Evolutionary conservation across 2,113 vertebrate genomes (phyloP).

Genomic region (Anhinga anhinga): DNA sequence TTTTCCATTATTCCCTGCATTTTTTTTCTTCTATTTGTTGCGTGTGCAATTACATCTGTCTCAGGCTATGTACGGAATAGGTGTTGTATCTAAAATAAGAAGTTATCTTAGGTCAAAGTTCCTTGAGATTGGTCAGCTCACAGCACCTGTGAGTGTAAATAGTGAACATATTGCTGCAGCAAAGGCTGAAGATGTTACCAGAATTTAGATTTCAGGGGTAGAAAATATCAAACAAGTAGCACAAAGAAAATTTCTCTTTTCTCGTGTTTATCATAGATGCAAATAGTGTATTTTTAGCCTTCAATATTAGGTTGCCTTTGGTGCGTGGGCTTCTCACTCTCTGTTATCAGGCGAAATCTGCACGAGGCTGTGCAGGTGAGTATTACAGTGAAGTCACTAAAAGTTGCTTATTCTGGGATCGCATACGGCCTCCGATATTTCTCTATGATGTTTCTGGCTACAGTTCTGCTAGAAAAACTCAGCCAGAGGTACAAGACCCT

Average conservation of each 20-base stretch:
- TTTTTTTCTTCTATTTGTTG: background rate
- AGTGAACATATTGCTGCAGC: background rate
- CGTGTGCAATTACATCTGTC: background rate
- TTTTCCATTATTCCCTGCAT: background rate
- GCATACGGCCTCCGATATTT: background rate
- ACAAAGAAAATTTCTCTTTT: background rate
- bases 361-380: background rate
- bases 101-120: background rate
- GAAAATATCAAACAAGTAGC: background rate
- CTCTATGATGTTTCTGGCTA: background rate
- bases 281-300: background rate
- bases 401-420: background rate
- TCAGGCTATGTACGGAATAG: background rate
- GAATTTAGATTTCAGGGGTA: background rate
- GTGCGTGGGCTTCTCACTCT: background rate
- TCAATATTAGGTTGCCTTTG: background rate
- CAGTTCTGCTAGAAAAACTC: background rate
- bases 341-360: background rate
- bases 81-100: background rate
- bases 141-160: background rate
- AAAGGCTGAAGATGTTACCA: background rate
- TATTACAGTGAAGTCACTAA: background rate
- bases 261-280: background rate
- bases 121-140: background rate
- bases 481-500: background rate